Conservation (phyloP, 2,888 invertebrate genomes). For the Leptopilina drosophilae region DNA sequence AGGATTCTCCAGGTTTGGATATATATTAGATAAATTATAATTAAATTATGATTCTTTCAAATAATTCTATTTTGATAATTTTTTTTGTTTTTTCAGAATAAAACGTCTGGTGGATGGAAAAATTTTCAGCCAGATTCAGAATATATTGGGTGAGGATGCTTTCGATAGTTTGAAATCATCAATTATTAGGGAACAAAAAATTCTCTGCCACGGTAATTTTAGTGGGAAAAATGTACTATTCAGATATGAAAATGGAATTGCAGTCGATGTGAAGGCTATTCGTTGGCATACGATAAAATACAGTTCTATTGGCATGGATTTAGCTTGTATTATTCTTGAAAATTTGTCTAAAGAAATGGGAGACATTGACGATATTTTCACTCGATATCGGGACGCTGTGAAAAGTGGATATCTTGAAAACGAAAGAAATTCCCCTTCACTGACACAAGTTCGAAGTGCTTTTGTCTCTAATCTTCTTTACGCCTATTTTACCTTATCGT, state of each 20-base stretch:
- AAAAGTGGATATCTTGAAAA: constrained; percentile 33
- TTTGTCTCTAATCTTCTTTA: constrained; percentile 28
- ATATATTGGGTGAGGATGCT: constrained; percentile 47
- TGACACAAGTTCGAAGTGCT: constrained; percentile 27
- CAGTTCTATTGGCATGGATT: constrained; percentile 65
- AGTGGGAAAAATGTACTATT: constrained; percentile 48
- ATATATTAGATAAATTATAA: too few species aligned
- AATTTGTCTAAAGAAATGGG: constrained; percentile 28
- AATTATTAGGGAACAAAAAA: constrained; percentile 35
- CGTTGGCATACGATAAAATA: constrained; percentile 70
- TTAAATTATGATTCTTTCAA: too few species aligned
- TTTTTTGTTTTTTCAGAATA: constrained; percentile 32
- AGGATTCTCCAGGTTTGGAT: constrained; percentile 36
- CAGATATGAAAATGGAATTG: constrained; percentile 49
- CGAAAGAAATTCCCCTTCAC: constrained; percentile 9
- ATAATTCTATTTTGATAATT: neutral
- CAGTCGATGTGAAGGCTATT: constrained; percentile 62
- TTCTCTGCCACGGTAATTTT: constrained; percentile 55
- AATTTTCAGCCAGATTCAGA: constrained; percentile 47
- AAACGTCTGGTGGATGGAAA: constrained; percentile 47
- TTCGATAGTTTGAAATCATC: constrained; percentile 46
- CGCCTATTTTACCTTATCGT: constrained; percentile 35
- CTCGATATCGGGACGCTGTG: constrained; percentile 42
- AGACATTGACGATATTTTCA: constrained; percentile 34
- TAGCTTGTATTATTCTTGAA: constrained; percentile 60